phyloP scores from a whole-genome alignment of 2,888 invertebrate species.

The Sabellastarte sp. region DNA sequence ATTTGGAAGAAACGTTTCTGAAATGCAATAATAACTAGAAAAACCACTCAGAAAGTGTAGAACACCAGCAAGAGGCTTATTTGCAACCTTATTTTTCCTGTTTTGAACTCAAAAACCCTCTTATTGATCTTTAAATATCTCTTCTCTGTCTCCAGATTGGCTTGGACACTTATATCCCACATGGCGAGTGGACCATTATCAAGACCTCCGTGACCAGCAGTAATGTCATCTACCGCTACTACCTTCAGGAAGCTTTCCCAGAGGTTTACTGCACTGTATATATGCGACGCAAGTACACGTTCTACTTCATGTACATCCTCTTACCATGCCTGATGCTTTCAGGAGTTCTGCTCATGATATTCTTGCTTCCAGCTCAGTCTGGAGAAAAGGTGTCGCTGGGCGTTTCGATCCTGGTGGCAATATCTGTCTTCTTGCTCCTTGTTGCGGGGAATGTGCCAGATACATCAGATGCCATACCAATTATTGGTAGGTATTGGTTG shows the following conservation, averaged over 20 bases:
- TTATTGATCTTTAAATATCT: no score
- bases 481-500: constrained; percentile 38
- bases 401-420: constrained; percentile 42
- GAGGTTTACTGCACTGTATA: constrained; percentile 30
- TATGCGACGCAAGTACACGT: constrained; percentile 31
- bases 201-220: constrained; percentile 15
- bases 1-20: no score
- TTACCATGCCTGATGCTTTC: constrained; percentile 43
- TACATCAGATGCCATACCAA: constrained; percentile 36
- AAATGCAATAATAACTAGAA: no score
- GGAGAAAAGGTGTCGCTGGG: constrained; percentile 45
- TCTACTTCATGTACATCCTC: constrained; percentile 41
- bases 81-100: no score
- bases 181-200: constrained; percentile 38
- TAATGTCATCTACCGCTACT: constrained; percentile 14
- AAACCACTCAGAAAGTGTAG: no score
- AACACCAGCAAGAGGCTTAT: no score
- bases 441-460: constrained; percentile 40
- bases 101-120: no score
- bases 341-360: constrained; percentile 36
- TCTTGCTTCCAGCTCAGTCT: constrained; percentile 39
- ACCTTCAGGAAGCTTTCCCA: constrained; percentile 23
- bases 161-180: constrained; percentile 27
- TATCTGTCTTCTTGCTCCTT: constrained; percentile 42
- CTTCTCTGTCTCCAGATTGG: constrained; percentile 1